Evolutionary conservation across 2,113 vertebrate genomes (phyloP).

Genomic region (Labeo rohita): DNA sequence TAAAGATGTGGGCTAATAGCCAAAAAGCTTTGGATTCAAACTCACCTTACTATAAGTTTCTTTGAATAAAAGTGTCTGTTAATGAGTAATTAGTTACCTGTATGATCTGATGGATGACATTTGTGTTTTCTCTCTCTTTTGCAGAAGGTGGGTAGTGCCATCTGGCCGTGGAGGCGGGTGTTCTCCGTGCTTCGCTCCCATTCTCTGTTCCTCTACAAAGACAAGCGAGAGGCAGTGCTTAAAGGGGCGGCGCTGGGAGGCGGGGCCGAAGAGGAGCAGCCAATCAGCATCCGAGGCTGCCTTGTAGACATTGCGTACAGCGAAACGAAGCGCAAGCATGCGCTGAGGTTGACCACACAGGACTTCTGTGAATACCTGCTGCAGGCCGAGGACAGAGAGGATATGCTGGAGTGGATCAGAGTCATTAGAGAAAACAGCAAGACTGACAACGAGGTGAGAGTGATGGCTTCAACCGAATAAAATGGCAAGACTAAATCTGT

Average conservation of each 20-base stretch:
- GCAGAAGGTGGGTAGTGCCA: constrained; percentile 92
- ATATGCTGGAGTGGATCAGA: constrained; percentile 98
- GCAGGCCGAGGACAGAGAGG: constrained; percentile 96
- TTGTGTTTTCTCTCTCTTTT: neutral
- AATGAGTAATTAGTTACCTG: neutral
- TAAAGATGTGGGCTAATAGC: neutral
- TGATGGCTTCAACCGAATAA: neutral
- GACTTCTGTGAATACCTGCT: constrained; percentile 99
- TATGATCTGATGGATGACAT: neutral
- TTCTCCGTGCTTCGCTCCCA: constrained; percentile 89
- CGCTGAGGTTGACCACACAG: constrained; percentile 95
- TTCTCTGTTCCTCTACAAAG: constrained; percentile 93
- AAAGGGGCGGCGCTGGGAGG: constrained; percentile 73
- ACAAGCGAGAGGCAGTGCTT: constrained; percentile 90
- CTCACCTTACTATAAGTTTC: neutral
- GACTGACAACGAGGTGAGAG: constrained; percentile 93
- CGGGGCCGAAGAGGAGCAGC: constrained; percentile 88
- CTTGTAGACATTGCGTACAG: constrained; percentile 99
- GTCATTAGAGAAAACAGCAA: constrained; percentile 94
- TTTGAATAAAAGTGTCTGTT: neutral
- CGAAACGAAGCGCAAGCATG: constrained; percentile 95
- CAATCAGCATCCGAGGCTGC: constrained; percentile 94
- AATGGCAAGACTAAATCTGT: neutral
- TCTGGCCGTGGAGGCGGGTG: constrained; percentile 94
- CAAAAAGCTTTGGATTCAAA: neutral